phyloP scores from a whole-genome alignment of 2,797 vertebrate genomes.

The Calcarius lapponicus region DNA sequence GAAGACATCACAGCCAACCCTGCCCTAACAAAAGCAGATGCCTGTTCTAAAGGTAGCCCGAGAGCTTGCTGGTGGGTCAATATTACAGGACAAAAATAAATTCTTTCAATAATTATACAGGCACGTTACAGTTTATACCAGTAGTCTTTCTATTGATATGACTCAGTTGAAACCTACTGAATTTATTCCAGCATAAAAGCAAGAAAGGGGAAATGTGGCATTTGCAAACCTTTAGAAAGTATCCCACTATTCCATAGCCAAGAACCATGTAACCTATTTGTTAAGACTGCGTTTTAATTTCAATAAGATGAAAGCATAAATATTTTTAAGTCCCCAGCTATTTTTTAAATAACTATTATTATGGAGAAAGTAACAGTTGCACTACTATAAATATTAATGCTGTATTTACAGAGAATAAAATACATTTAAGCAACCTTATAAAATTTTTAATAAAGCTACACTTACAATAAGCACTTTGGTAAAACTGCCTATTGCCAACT shows the following conservation, averaged over 20 bases:
- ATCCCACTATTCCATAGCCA: not conserved
- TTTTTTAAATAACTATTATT: constrained; percentile 17
- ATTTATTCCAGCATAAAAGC: not conserved
- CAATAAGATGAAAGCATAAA: constrained; percentile 19
- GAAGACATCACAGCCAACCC: not conserved
- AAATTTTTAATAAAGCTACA: not conserved
- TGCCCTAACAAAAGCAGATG: not conserved
- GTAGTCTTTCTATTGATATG: not conserved
- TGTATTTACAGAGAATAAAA: constrained; percentile 48
- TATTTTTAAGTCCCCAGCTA: not conserved
- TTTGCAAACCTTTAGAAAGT: not conserved
- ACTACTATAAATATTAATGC: constrained; percentile 57
- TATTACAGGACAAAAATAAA: not conserved
- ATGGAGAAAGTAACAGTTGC: constrained; percentile 35
- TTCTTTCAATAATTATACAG: not conserved
- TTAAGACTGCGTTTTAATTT: constrained; percentile 19
- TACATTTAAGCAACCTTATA: constrained; percentile 32
- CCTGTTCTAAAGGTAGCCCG: not conserved
- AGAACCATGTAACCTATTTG: not conserved
- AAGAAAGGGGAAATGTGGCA: not conserved
- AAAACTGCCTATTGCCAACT: not conserved
- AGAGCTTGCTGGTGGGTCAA: not conserved
- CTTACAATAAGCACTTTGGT: not conserved
- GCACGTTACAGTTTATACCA: not conserved
- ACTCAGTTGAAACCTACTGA: not conserved